These are phyloP conservation scores for Mimumesa dahlbomi DNA, from an alignment of 2,888 invertebrate species.

Conservation along the genomic window DNA sequence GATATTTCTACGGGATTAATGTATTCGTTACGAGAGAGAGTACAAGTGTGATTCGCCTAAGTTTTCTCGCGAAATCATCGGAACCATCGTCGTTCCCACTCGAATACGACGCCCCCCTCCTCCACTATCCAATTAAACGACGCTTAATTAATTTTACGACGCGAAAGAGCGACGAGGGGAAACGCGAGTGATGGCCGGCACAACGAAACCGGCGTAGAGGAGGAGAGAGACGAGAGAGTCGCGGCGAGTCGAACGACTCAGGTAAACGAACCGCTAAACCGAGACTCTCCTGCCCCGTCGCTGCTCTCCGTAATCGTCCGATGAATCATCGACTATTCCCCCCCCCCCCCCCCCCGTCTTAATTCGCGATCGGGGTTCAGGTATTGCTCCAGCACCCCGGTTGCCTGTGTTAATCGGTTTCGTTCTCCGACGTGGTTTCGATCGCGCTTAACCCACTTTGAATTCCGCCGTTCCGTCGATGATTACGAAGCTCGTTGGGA, in stretches of 20 bases:
- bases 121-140: conserved; percentile 25
- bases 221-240: conserved; percentile 7
- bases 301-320: conserved; percentile 5
- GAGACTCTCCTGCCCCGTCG: conserved; percentile 5
- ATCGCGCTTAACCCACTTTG: conserved; percentile 34
- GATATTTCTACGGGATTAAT: no score
- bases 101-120: no score
- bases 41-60: no score
- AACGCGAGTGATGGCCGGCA: conserved; percentile 2
- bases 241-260: conserved; percentile 2
- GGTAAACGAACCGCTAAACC: conserved; percentile 12
- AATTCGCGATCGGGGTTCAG: conserved; percentile 23
- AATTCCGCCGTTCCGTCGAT: neutral
- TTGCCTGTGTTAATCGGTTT: conserved; percentile 23
- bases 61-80: no score
- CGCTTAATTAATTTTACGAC: conserved; percentile 36
- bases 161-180: neutral
- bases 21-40: no score
- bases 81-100: no score
- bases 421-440: conserved; percentile 26
- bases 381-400: conserved; percentile 20
- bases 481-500: neutral
- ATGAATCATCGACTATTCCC: conserved; percentile 9
- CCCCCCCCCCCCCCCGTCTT: conserved; percentile 29
- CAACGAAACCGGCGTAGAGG: no score